Conservation (phyloP, 2,113 vertebrate species). For the Lagopus leucura region DNA sequence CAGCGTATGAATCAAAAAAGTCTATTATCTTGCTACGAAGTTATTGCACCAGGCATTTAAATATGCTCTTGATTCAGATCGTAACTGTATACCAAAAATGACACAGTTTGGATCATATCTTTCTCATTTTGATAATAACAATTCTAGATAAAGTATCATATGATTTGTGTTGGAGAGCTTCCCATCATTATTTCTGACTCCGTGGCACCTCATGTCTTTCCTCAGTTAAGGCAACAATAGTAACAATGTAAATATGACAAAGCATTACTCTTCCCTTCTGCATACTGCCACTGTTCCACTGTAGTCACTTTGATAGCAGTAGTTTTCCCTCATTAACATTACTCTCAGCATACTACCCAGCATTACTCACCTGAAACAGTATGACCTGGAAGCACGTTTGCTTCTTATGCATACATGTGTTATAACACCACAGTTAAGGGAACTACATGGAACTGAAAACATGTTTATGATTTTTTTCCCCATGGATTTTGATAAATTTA, state of each 20-base stretch:
- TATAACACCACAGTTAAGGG: neutral
- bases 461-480: neutral
- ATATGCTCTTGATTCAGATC: neutral
- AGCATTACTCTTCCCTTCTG: neutral
- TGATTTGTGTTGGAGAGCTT: neutral
- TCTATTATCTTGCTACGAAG: neutral
- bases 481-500: neutral
- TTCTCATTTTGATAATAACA: neutral
- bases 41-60: neutral
- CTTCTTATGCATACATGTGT: accelerated
- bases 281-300: neutral
- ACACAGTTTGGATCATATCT: neutral
- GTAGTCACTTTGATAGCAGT: neutral
- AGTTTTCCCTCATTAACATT: neutral
- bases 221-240: neutral
- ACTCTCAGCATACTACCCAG: neutral
- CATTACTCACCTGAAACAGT: accelerated
- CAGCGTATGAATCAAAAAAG: neutral
- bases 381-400: neutral
- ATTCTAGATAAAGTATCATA: neutral
- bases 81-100: neutral
- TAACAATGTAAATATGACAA: neutral
- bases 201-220: neutral
- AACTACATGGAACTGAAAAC: neutral
- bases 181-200: neutral